Base-by-base conservation (phyloP, 2,888 invertebrate species). In the Plagiodera versicolora region DNA sequence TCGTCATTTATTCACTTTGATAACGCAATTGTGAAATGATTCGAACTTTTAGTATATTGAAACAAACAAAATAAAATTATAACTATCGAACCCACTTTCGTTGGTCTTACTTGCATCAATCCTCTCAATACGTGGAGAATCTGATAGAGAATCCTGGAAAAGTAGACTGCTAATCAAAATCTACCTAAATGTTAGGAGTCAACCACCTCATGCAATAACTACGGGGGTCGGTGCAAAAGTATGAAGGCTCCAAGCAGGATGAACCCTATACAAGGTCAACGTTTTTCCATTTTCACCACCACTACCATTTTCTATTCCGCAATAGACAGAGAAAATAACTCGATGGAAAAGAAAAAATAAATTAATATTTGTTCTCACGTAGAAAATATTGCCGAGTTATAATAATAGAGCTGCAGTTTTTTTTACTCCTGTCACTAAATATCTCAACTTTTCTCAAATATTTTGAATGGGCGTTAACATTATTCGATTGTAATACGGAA, bases 311-410 rank as follows among this genome's bases (percentile, higher is more conserved):
- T 14, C 20, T n/a, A 47, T 3, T 47, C 46, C 17, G 19, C 24
- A 24, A 6, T 24, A 24, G 24, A 24, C 24, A 24, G 24, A 24
- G 24, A 24, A 24, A 24, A 63, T 59, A 63, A 66, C 61, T 24
- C 6, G 4, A 24, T 5, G 3, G 24, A 60, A 59, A 56, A 48
- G 49, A 52, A 55, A 39, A n/a, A n/a, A n/a, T n/a, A n/a, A n/a
- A n/a, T n/a, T n/a, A n/a, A n/a, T n/a, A n/a, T n/a, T n/a, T n/a
- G n/a, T n/a, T n/a, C n/a, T n/a, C n/a, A n/a, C n/a, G n/a, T n/a
- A n/a, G n/a, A n/a, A n/a, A n/a, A n/a, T n/a, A n/a, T n/a, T n/a
- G n/a, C n/a, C n/a, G n/a, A n/a, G n/a, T n/a, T n/a, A n/a, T n/a
- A n/a, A n/a, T n/a, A n/a, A n/a, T n/a, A n/a, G n/a, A n/a, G n/a